Base-by-base conservation (phyloP, 1,140 invertebrate species). In the Dinoponera quadriceps region DNA sequence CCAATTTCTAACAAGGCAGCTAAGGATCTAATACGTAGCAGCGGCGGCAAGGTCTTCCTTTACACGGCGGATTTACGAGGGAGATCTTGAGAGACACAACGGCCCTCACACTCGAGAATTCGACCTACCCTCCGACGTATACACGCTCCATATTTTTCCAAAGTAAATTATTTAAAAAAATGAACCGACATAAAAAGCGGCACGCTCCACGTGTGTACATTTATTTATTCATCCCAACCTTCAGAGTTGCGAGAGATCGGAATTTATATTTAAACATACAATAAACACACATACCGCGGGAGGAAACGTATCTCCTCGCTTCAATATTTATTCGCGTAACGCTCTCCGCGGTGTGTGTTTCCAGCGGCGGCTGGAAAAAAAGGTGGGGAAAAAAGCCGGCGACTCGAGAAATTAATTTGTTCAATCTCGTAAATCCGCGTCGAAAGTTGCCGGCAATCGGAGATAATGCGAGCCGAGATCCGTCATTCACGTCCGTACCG, bases 1-100 rank as follows among this genome's bases (percentile, higher is more conserved):
- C 74, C 74, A 77, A 77, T 77, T 66, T 77, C 62, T 77, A 77
- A 69, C 65, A 71, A 80, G 60, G 22, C 74, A 66, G 51, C 65
- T 80, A 57, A 78, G 44, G 55, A 71, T 80, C 33, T 38, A 44
- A 11, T 54, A 65, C 44, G n/a, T 48, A 74, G 18, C n/a, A 69
- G 49, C 33, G 29, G 11, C 3, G 22, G 11, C 3, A 18, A 20
- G 44, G 63, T 69, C 22, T 27, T n/a, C 44, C 20, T 27, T 33
- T 22, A 48, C 0, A 0, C 13, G 14, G 57, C 38, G 29, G 25
- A 57, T 55, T 57, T 69, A 75, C 3, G 27, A 63, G 29, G 29
- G 7, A 22, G 38, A 38, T 75, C 22, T 63, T 20, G 2, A 18
- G 51, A n/a, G n/a, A n/a, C n/a, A 63, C 59, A 33, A 75, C 48